Evolutionary conservation across 2,797 vertebrate genomes (phyloP), one percentile per base, ranked within the genome.

Genomic region (Mycteria americana): DNA sequence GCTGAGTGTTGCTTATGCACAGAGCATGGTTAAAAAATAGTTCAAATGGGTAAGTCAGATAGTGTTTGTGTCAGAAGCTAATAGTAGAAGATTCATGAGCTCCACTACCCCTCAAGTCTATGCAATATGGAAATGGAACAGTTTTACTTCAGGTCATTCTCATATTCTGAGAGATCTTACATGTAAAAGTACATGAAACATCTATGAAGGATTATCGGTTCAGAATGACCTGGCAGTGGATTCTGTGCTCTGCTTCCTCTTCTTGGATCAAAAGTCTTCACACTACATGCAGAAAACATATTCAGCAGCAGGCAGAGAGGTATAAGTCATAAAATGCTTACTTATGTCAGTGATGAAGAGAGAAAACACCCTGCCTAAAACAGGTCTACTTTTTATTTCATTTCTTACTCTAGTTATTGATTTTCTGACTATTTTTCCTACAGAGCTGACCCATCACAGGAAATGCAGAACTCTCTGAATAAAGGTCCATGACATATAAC

Each of bases 401-500:
- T 99, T 98, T 98, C 98, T 98, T 98, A 97, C 96, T 98, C 97
- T 92, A 94, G 81, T 95, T 98, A 99, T 99, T 98, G 98, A 99
- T 99, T 99, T 99, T 93, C 98, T 99, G 98, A 98, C 98, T 98
- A 97, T 96, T 98, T 91, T 98, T 98, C 97, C 98, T 98, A 97
- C 97, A 98, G 97, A 98, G 74, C 97, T 98, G 98, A 98, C 98
- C 97, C 97, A 98, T 98, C 97, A 98, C 96, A 96, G 97, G 97
- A 98, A 99, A 98, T 97, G 96, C 97, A 98, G 97, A 98, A 96
- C 97, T 97, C 96, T 97, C 96, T 97, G 95, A 97, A 97, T 98
- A 98, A 98, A 98, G 96, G 78, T 92, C 87, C 76, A 31, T 95
- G 96, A 90, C 88, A 92, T 70, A 70, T 98, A 98, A 97, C 97